Base-by-base conservation (phyloP, 2,797 vertebrate species). In the Psittacula derbiana region DNA sequence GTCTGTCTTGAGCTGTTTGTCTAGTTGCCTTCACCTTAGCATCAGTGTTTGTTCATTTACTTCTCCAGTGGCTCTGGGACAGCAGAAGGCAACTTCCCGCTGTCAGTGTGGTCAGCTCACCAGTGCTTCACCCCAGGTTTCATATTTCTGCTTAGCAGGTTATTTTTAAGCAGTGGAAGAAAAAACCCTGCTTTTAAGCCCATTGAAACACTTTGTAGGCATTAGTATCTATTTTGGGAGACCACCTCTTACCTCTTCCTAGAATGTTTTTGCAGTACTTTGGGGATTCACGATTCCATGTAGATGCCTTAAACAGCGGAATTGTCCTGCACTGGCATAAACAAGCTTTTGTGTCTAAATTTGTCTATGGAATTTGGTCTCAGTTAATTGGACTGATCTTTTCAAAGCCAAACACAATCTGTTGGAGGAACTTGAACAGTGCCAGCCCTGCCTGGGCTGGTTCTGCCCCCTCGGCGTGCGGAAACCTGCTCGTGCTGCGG, bases 301-400 rank as follows among this genome's bases (percentile, higher is more conserved):
- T 1, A 27, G 75, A 73, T 10, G 6, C 61, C 61, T 62, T 67
- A 43, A 81, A 2, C 52, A 52, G 15, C 2, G 1, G 41, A 14
- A 55, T 55, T 62, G 43, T 41, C 41, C 44, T 19, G 3, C n/a
- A 16, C 2, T 4, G 10, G 61, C 33, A 60, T 80, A 86, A 90
- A 81, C 70, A 90, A 86, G 16, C 13, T 86, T 57, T 64, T 47
- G 49, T 83, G 49, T 44, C 81, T 78, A 31, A 92, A 73, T 82
- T 76, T 74, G 23, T 66, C 0, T 9, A 8, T 86, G 75, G 47
- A 58, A 62, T 91, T 80, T 24, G 57, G 47, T 31, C 18, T 62
- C 79, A 91, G 6, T 46, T 69, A 80, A 69, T 85, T 74, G 81
- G 13, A 15, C 6, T 47, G 60, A 46, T 92, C 24, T 83, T 67